Evolutionary conservation across 2,113 vertebrate species (phyloP).

Genomic region (Dolichallabes microphthalmus): DNA sequence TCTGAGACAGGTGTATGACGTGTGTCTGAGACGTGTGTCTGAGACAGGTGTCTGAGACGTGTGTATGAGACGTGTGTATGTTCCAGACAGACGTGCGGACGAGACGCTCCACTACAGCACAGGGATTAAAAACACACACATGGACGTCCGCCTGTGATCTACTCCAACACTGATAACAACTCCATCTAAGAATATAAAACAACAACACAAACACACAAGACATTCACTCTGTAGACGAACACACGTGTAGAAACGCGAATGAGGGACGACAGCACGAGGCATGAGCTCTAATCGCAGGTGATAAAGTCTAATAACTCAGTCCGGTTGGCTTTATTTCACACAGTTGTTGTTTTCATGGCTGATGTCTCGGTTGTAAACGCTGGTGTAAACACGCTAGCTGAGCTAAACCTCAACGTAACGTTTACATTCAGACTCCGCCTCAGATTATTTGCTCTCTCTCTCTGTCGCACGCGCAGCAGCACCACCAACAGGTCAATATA

Average conservation of each 20-base stretch:
- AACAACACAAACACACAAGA: constrained; percentile 1
- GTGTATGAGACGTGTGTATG: background rate
- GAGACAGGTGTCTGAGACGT: background rate
- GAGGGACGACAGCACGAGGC: background rate
- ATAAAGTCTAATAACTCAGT: background rate
- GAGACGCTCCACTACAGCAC: background rate
- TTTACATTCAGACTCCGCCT: no score
- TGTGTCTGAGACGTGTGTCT: no score
- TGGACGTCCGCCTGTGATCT: constrained; percentile 7
- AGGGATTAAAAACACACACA: background rate
- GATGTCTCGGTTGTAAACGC: no score
- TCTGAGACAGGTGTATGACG: no score
- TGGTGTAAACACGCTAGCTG: no score
- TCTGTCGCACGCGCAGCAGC: no score
- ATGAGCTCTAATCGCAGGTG: background rate
- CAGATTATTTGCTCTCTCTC: no score
- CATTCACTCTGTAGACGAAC: background rate
- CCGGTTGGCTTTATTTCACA: background rate
- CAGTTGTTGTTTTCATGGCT: background rate
- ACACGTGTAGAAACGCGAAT: background rate
- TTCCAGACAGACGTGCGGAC: background rate
- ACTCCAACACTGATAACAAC: background rate
- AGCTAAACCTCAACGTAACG: no score
- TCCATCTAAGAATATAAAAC: background rate
- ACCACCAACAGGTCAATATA: background rate